Base-by-base conservation (phyloP, 2,888 invertebrate genomes). In the Spilarctia lutea region DNA sequence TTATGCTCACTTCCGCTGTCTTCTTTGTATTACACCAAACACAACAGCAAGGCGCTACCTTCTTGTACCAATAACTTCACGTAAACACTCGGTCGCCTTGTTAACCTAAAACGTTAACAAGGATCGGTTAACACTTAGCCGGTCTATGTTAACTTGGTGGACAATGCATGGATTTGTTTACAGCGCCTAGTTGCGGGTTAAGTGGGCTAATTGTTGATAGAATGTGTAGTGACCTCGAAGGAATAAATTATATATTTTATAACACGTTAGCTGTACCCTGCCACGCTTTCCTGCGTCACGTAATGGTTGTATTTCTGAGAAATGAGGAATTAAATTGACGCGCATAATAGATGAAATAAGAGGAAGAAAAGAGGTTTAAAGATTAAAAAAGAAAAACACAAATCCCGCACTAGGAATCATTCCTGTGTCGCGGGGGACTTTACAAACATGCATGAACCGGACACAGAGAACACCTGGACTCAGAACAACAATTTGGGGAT, bases 21-120 rank as follows among this genome's bases (percentile, higher is more conserved):
- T 74, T 80, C 68, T 3, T 27, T 35, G 65, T 75, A 75, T 81
- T 79, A 72, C 6, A 60, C 83, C 86, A 85, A 33, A 77, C 75
- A 72, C 68, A 78, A 71, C 81, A 82, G 86, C 85, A 85, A 90
- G 87, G 87, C 91, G 90, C 91, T 91, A 89, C 89, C 91, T 89
- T 85, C 92, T 92, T 91, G 89, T 90, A 91, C 91, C 90, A 92
- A 88, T 86, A 82, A 81, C 82, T 79, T 85, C 56, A 79, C 85
- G 91, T 87, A 93, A 93, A 92, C 91, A 93, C 81, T 85, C 90
- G 86, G 90, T 91, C 91, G 89, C 86, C 94, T 94, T 94, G 95
- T 95, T 95, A 95, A 94, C 92, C 93, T 91, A 92, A 94, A 90
- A 90, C 89, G 92, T 95, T 95, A 95, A 95, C 94, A 93, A 96